Evolutionary conservation across 2,113 vertebrate species (phyloP).

Genomic region (Dasyprocta punctata): DNA sequence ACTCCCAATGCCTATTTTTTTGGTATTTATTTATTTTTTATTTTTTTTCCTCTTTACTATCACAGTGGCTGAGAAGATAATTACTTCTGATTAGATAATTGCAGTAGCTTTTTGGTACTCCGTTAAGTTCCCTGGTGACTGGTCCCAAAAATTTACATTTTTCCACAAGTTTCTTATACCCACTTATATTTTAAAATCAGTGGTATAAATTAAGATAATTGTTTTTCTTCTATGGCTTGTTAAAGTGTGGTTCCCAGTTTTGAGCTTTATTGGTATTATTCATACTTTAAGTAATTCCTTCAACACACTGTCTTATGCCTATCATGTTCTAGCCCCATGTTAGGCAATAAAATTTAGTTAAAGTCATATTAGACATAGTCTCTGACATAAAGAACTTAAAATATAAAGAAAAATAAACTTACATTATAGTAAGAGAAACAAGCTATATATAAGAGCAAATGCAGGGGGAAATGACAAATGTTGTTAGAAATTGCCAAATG

Average conservation of each 20-base stretch:
- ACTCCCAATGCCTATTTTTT: neutral
- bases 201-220: slow-evolving; percentile 43
- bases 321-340: neutral
- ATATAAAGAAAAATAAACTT: neutral
- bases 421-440: neutral
- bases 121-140: slow-evolving; percentile 31
- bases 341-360: slow-evolving; percentile 21
- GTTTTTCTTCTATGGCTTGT: slow-evolving; percentile 23
- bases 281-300: slow-evolving; percentile 35
- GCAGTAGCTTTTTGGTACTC: neutral
- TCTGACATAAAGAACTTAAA: neutral
- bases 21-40: neutral
- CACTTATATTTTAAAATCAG: slow-evolving; percentile 38
- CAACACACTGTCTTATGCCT: neutral
- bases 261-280: neutral
- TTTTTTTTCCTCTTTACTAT: neutral
- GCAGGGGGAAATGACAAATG: slow-evolving; percentile 9
- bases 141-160: slow-evolving; percentile 40
- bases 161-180: slow-evolving; percentile 33
- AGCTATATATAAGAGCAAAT: neutral
- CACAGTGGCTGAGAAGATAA: neutral
- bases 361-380: neutral
- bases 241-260: neutral
- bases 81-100: slow-evolving; percentile 23
- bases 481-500: slow-evolving; percentile 27